These are phyloP conservation scores for Himalopsyche kuldschensis DNA, from an alignment of 2,888 invertebrate genomes.

Conservation along the genomic window DNA sequence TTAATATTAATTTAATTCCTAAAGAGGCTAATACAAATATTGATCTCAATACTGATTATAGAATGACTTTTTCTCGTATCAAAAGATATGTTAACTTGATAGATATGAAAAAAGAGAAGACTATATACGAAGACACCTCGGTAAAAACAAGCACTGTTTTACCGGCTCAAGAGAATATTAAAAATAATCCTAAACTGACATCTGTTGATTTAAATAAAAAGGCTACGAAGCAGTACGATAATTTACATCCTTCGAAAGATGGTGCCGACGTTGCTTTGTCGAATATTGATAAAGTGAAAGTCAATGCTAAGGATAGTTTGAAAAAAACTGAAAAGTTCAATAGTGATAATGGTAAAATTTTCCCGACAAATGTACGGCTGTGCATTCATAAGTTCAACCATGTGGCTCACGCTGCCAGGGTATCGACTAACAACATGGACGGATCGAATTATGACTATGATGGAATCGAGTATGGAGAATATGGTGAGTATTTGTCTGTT, in stretches of 20 bases:
- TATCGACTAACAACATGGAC: conserved; percentile 25
- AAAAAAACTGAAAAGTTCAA: background rate
- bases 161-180: background rate
- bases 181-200: background rate
- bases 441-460: conserved; percentile 36
- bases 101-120: background rate
- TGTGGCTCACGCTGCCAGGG: conserved; percentile 38
- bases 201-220: background rate
- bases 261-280: background rate
- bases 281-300: background rate
- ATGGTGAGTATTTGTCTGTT: conserved; percentile 15
- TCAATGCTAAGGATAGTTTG: background rate
- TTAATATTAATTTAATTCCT: background rate
- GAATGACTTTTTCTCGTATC: background rate
- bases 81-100: background rate
- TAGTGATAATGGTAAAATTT: background rate
- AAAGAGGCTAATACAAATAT: background rate
- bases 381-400: conserved; percentile 41
- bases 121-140: background rate
- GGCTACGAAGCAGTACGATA: background rate
- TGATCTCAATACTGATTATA: background rate
- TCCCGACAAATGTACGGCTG: conserved; percentile 9
- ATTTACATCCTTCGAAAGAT: background rate
- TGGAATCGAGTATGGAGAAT: conserved; percentile 34
- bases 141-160: background rate